Evolutionary conservation across 2,797 vertebrate species (phyloP), one percentile per base, ranked within the genome.

Genomic region (Chelidonichthys spinosus): DNA sequence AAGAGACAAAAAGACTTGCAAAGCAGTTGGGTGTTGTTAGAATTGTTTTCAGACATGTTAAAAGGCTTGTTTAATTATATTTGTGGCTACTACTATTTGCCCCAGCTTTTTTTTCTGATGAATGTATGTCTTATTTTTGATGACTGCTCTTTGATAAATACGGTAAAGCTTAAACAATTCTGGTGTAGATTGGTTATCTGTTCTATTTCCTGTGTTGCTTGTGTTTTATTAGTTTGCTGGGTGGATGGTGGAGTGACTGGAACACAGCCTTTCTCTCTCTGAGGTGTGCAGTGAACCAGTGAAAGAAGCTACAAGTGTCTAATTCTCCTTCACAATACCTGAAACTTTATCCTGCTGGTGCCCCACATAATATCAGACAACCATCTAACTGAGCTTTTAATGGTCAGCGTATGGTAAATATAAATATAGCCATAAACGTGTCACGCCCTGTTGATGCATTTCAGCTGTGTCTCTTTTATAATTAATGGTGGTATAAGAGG

Each of bases 41-140:
- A 69, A 52, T 68, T 72, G 58, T 81, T 80, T 81, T 73, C 55
- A 73, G 74, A 82, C 64, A 65, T 88, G 83, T 86, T 84, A 46
- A 84, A 79, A 83, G 70, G 68, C 56, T 87, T 72, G 69, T 87
- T 86, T 40, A 71, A 82, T 83, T 80, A 70, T 64, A 78, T 85
- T 84, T 53, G 74, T 87, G 76, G 69, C 75, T 72, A 67, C 47
- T 58, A 79, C 74, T 68, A 71, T 78, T 72, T 85, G 79, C 81
- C 52, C 85, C 44, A 85, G 86, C 78, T 92, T 89, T 93, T 92
- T 92, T 92, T 25, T 25, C 88, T 87, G 87, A 89, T 76, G 87
- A 90, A 88, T 90, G 88, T 90, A 86, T 63, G 89, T 91, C 76
- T 88, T 92, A 93, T 93, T 92, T 92, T 92, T 91, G 90, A 91